phyloP scores from a whole-genome alignment of 2,888 invertebrate species.

The Dorcus hopei region DNA sequence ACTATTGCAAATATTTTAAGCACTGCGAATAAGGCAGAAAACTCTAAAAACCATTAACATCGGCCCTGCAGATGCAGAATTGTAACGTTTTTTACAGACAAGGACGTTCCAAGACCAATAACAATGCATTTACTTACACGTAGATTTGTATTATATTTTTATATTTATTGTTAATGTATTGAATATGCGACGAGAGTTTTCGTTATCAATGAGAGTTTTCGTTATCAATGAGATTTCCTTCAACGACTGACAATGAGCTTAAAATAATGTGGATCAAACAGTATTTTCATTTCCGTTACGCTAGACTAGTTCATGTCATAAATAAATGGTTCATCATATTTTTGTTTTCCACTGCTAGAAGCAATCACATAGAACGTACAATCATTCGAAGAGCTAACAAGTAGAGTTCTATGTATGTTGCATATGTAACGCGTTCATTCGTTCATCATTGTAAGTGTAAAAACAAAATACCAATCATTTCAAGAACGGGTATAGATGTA shows the following conservation, averaged over 20 bases:
- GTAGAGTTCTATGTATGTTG: too few species aligned
- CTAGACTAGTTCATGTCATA: neutral
- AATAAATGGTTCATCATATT: neutral
- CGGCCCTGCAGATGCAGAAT: neutral
- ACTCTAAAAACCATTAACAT: neutral
- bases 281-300: neutral
- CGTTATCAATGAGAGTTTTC: neutral
- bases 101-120: neutral
- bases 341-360: neutral
- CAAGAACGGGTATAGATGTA: slow-evolving; percentile 3
- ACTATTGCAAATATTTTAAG: slow-evolving; percentile 22
- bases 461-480: neutral
- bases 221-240: neutral
- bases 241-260: neutral
- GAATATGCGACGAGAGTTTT: neutral
- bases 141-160: neutral
- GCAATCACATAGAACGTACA: neutral
- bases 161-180: neutral
- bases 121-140: slow-evolving; percentile 4
- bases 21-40: slow-evolving; percentile 8
- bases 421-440: neutral
- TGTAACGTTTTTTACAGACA: neutral
- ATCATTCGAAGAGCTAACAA: too few species aligned
- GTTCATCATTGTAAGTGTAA: neutral
- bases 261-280: neutral